phyloP scores from a whole-genome alignment of 2,888 invertebrate genomes.

The Sympetrum striolatum region DNA sequence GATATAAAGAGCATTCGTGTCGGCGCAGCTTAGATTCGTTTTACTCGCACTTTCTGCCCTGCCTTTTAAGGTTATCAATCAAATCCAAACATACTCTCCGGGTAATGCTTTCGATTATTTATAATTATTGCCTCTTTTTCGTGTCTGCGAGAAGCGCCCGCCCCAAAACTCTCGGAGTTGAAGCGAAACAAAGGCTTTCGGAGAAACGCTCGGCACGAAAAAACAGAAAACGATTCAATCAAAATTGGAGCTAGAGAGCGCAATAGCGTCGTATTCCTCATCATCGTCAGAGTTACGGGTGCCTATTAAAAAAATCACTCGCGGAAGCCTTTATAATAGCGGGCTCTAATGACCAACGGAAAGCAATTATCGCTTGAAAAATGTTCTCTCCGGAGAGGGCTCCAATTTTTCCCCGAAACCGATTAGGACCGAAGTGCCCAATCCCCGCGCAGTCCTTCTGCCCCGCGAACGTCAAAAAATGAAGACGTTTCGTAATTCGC shows the following conservation, averaged over 20 bases:
- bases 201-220: background rate
- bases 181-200: background rate
- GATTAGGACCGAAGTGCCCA: background rate
- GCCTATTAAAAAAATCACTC: background rate
- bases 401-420: background rate
- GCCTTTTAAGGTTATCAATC: no score
- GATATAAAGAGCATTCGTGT: no score
- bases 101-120: no score
- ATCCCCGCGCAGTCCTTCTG: background rate
- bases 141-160: background rate
- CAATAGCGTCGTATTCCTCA: background rate
- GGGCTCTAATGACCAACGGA: conserved; percentile 1
- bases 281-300: background rate
- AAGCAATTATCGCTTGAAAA: background rate
- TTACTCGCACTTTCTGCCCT: no score
- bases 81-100: no score
- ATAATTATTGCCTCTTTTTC: no score
- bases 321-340: conserved; percentile 3
- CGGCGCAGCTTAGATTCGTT: no score
- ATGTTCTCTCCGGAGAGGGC: background rate
- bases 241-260: background rate
- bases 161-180: background rate
- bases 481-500: background rate
- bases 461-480: background rate
- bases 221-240: background rate